Evolutionary conservation across 2,797 vertebrate genomes (phyloP), one percentile per base, ranked within the genome.

Genomic region (Alcedo atthis): DNA sequence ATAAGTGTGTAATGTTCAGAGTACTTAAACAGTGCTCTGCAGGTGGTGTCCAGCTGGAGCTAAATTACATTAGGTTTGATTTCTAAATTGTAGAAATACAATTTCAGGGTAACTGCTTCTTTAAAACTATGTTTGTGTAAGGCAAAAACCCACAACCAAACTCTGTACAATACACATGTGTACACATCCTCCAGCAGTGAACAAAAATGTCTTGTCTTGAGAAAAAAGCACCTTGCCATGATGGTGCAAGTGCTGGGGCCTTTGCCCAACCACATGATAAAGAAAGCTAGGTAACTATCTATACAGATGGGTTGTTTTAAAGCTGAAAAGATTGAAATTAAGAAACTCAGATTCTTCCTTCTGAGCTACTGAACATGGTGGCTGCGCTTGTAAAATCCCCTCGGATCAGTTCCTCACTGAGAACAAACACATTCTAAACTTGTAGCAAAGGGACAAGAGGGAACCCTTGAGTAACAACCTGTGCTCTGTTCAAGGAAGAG

Each of bases 211-310:
- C 48, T 8, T 33, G 3, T 25, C 12, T 46, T 25, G 2, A 6
- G 98, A 94, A 98, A 98, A 94, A 98, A 99, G 78, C 98, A 99
- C 92, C 97, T 99, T 46, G 99, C 99, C 81, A 99, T 99, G 98
- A 99, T 99, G 99, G 98, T 99, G 95, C 97, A 98, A 89, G 98
- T 99, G 89, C 94, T 99, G 55, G 98, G 98, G 57, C 98, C 98
- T 51, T 97, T 99, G 61, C 98, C 98, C 22, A 57, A 96, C 71
- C 95, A 98, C 33, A 98, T 98, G 92, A 97, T 99, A 71, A 97
- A 98, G 95, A 99, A 98, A 98, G 98, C 98, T 16, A 98, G 97
- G 98, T 98, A 97, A 82, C 21, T 26, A 1, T 5, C 67, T 46
- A 49, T 54, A 68, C 24, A 3, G 40, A 28, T 40, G 37, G 6